Evolutionary conservation across 2,797 vertebrate genomes (phyloP), one percentile per base, ranked within the genome.

Genomic region (Chiloscyllium punctatum): DNA sequence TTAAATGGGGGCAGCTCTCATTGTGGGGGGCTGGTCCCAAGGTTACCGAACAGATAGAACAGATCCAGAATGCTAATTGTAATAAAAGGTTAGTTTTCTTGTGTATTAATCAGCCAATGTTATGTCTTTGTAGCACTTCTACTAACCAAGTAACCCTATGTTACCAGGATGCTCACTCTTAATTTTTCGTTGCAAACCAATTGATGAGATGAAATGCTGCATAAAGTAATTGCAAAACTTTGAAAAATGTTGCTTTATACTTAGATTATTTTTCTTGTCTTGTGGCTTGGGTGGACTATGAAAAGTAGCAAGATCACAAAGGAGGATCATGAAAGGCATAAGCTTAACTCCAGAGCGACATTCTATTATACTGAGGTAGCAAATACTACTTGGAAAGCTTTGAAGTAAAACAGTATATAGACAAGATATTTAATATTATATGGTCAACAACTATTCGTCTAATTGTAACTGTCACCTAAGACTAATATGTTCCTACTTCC

Each of bases 201-300:
- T 33, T 88, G 51, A 13, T 23, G 23, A 57, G 86, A 4, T 57
- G 48, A 33, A 88, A 57, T 53, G 51, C 51, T 84, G 51, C 48
- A 27, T 53, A 30, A 27, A 87, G 48, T 87, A 87, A 87, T 53
- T 87, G 13, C 48, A 53, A 87, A 53, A 27, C 48, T 53, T 53
- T 18, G 23, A 27, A 87, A 88, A 53, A 13, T 57, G 25, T 25
- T 27, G 7, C 11, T 9, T 53, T 88, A 57, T 57, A 4, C n/a
- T 87, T 1, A 71, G 66, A 96, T 84, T 87, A 92, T 53, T 87
- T n/a, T 77, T 62, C 94, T 84, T 95, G 33, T 37, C 51, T 95
- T 95, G 94, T 68, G 86, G 90, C 96, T 53, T 82, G 68, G 23
- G 96, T 92, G 69, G 95, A 96, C 96, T 71, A 95, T 51, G 62